Base-by-base conservation (phyloP, 2,888 invertebrate species). In the Luffia ferchaultella region DNA sequence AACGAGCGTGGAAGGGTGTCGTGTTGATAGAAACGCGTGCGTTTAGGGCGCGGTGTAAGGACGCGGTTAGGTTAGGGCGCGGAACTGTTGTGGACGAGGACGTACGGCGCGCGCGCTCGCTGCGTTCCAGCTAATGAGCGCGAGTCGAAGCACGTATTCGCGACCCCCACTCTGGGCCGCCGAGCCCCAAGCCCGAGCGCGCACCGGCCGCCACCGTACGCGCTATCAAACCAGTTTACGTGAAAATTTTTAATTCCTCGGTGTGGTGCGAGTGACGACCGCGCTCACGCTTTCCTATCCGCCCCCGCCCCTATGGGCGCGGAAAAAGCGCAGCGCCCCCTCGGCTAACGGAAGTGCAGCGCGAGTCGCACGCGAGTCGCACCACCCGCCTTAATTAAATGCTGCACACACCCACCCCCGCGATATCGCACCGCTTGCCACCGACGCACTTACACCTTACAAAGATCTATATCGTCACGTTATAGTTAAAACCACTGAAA, bases 211-310 rank as follows among this genome's bases (percentile, higher is more conserved):
- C 49, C 50, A 68, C 71, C 60, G 70, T 73, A 74, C 72, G 69
- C 70, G 78, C 76, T 82, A 82, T 83, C 77, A 79, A 83, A 83
- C 83, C 79, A 76, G 82, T 80, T 80, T 79, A 79, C 76, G 74
- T 82, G 80, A 82, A 82, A 82, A 82, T 72, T 71, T 77, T 77
- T 77, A 77, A 79, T 78, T 76, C 72, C 73, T 68, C 61, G 62
- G 67, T 43, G n/a, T 40, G 40, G 40, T 40, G 70, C 76, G 76
- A 73, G 75, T 80, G 77, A 76, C 76, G 79, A 78, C 76, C 77
- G 75, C 67, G 76, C 67, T 67, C 76, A 75, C 76, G 74, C 76
- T 79, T 80, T 79, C 79, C 76, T 73, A 69, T 65, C 63, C 61
- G 54, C 62, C 59, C 63, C 60, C 59, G 67, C 72, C 70, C 74